Conservation (phyloP, 2,113 vertebrate species). For the Nycticryphes semicollaris region DNA sequence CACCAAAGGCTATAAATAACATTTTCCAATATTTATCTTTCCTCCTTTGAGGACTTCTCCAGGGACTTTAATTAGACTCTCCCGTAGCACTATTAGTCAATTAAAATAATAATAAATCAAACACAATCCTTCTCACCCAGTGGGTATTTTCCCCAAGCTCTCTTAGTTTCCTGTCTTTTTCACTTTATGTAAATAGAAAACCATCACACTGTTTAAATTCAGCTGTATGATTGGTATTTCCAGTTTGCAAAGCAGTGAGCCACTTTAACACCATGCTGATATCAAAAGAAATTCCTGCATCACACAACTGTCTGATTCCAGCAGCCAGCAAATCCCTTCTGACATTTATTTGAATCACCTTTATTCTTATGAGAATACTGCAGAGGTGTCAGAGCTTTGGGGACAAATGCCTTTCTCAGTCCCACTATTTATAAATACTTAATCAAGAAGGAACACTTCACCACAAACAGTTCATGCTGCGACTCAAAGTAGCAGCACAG, state of each 20-base stretch:
- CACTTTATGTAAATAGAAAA: not conserved
- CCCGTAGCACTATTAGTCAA: not conserved
- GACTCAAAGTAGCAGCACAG: not conserved
- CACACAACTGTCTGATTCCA: not conserved
- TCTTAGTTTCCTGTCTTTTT: not conserved
- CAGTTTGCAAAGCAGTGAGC: not conserved
- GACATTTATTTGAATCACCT: not conserved
- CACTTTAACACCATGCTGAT: not conserved
- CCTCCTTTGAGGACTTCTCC: conserved; percentile 6
- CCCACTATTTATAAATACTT: not conserved
- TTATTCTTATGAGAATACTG: not conserved
- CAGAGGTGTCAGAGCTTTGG: not conserved
- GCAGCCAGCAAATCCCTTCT: conserved; percentile 20
- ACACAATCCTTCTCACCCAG: not conserved
- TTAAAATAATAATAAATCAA: conserved; percentile 38
- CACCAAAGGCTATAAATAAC: not conserved
- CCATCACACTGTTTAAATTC: not conserved
- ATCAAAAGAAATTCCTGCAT: conserved; percentile 1
- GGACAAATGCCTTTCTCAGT: not conserved
- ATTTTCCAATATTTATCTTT: conserved; percentile 13
- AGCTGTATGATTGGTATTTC: not conserved
- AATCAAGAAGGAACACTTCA: not conserved
- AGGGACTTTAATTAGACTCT: not conserved
- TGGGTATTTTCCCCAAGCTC: not conserved
- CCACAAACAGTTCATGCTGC: not conserved